Conservation (phyloP, 2,113 vertebrate genomes). For the Neoarius graeffei region DNA sequence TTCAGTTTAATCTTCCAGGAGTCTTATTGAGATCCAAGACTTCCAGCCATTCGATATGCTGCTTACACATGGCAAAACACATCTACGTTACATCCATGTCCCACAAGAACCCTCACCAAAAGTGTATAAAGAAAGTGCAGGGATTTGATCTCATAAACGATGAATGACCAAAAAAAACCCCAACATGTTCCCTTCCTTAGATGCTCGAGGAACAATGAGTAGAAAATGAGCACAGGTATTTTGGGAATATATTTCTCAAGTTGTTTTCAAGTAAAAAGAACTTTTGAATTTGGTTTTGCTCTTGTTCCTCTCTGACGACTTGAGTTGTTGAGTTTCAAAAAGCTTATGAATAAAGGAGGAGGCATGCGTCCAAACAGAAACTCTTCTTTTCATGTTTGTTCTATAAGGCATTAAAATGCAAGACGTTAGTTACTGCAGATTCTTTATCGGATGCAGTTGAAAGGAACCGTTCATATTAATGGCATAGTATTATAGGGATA, state of each 20-base stretch:
- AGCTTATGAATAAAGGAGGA: constrained; percentile 31
- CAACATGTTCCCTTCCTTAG: not conserved
- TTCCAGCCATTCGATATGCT: not conserved
- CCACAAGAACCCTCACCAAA: constrained; percentile 4
- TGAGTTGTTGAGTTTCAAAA: constrained; percentile 27
- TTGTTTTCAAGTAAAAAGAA: constrained; percentile 25
- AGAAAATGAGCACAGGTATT: constrained; percentile 37
- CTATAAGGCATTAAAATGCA: constrained; percentile 47
- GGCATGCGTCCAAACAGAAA: constrained; percentile 39
- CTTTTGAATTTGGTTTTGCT: constrained; percentile 25
- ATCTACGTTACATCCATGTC: not conserved
- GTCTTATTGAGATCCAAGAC: not conserved
- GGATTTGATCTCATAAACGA: constrained; percentile 18
- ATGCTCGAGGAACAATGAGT: constrained; percentile 20
- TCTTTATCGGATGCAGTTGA: constrained; percentile 48
- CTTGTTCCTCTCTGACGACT: constrained; percentile 30
- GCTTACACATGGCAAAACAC: not conserved
- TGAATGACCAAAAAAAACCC: not conserved
- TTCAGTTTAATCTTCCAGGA: not conserved
- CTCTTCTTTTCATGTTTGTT: constrained; percentile 49
- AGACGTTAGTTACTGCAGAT: constrained; percentile 32
- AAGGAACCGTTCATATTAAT: constrained; percentile 43
- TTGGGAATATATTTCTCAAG: constrained; percentile 37
- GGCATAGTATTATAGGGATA: not conserved
- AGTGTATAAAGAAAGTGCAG: constrained; percentile 20